Conservation (phyloP, 2,888 invertebrate genomes). For the Palloptera scutellata region DNA sequence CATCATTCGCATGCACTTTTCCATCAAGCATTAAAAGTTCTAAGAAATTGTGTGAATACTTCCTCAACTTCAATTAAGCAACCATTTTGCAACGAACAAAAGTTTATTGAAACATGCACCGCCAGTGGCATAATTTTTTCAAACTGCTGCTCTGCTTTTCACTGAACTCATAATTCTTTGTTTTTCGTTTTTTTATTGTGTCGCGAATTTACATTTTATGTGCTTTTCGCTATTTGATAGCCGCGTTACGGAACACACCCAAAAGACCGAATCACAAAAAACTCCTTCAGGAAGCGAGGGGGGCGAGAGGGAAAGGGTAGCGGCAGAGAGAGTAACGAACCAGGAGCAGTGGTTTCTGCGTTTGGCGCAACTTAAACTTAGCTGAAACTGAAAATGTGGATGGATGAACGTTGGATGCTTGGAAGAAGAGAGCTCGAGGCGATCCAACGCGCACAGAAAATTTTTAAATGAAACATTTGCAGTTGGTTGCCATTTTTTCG, state of each 20-base stretch:
- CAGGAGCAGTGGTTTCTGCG: neutral
- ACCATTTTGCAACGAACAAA: no score
- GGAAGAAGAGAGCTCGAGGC: neutral
- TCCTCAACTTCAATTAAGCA: no score
- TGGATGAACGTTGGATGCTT: neutral
- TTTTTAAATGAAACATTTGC: constrained; percentile 28
- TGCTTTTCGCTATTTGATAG: neutral
- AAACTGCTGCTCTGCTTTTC: no score
- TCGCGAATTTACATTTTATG: neutral
- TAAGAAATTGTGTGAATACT: no score
- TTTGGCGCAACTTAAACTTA: neutral
- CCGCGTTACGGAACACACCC: neutral
- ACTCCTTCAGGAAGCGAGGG: neutral
- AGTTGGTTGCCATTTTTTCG: constrained; percentile 30
- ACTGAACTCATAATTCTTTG: no score
- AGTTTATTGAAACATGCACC: no score
- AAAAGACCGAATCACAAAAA: no score
- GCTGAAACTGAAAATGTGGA: neutral
- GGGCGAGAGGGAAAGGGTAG: neutral
- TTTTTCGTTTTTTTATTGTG: no score
- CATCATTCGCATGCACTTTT: no score
- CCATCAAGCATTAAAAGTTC: no score
- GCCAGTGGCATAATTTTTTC: no score
- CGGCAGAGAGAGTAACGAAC: constrained; percentile 1
- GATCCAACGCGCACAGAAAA: neutral